Evolutionary conservation across 2,888 invertebrate species (phyloP).

Genomic region (Melanchra persicariae): DNA sequence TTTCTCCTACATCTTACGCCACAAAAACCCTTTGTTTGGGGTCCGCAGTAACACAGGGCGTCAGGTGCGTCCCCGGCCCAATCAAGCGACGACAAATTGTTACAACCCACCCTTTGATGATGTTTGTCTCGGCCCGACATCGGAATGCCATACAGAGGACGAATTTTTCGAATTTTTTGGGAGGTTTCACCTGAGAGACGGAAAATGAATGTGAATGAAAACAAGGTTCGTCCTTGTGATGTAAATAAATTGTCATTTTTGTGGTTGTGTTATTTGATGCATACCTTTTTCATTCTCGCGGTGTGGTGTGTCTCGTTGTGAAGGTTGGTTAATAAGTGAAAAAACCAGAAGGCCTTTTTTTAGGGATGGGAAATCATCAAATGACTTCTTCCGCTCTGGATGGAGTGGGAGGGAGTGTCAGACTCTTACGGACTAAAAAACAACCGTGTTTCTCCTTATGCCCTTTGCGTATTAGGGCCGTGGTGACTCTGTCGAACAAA

Average conservation of each 20-base stretch:
- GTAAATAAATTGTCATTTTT: constrained; percentile 13
- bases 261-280: constrained; percentile 1
- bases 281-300: neutral
- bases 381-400: no score
- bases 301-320: neutral
- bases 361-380: no score
- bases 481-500: no score
- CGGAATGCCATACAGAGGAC: constrained; percentile 65
- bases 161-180: constrained; percentile 53
- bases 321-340: neutral
- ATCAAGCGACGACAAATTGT: constrained; percentile 86
- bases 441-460: no score
- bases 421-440: no score
- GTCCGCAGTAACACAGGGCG: constrained; percentile 83
- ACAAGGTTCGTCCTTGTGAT: constrained; percentile 3
- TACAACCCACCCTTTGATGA: constrained; percentile 83
- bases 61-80: constrained; percentile 85
- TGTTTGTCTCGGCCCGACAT: constrained; percentile 76
- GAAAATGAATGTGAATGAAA: constrained; percentile 16
- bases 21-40: constrained; percentile 81
- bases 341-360: no score
- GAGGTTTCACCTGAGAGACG: constrained; percentile 14
- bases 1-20: constrained; percentile 58
- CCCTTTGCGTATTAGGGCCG: no score
- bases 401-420: no score